Evolutionary conservation across 2,888 invertebrate species (phyloP).

Genomic region (Agrotis ipsilon): DNA sequence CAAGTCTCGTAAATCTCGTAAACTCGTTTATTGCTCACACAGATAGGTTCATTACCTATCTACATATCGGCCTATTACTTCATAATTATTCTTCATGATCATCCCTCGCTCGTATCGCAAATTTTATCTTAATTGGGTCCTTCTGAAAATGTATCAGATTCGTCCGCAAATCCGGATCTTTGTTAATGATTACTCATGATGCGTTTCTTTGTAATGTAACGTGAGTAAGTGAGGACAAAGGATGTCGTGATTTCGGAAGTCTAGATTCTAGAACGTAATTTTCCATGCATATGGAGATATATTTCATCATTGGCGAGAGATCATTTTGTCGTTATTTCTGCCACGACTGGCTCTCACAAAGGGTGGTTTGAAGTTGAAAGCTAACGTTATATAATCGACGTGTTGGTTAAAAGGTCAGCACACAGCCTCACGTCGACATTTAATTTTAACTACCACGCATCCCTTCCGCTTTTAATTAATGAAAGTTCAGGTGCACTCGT

Average conservation of each 20-base stretch:
- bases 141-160: constrained; percentile 16
- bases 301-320: constrained; percentile 15
- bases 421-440: constrained; percentile 23
- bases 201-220: constrained; percentile 1
- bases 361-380: constrained; percentile 19
- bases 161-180: background rate
- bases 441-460: constrained; percentile 3
- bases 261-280: background rate
- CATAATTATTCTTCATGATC: constrained; percentile 4
- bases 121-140: constrained; percentile 17
- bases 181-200: constrained; percentile 32
- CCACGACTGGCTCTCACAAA: background rate
- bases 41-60: constrained; percentile 12
- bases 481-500: constrained; percentile 29
- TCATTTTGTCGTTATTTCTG: constrained; percentile 34
- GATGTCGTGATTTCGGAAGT: constrained; percentile 16
- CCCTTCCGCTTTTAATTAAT: constrained; percentile 4
- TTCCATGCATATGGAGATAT: constrained; percentile 28
- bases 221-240: constrained; percentile 30
- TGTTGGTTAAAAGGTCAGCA: constrained; percentile 30
- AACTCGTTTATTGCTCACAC: constrained; percentile 28
- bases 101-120: constrained; percentile 24
- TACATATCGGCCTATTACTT: constrained; percentile 7
- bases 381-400: constrained; percentile 10
- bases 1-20: constrained; percentile 23